phyloP scores from a whole-genome alignment of 1,140 invertebrate genomes.

The Zelostemma sp. region DNA sequence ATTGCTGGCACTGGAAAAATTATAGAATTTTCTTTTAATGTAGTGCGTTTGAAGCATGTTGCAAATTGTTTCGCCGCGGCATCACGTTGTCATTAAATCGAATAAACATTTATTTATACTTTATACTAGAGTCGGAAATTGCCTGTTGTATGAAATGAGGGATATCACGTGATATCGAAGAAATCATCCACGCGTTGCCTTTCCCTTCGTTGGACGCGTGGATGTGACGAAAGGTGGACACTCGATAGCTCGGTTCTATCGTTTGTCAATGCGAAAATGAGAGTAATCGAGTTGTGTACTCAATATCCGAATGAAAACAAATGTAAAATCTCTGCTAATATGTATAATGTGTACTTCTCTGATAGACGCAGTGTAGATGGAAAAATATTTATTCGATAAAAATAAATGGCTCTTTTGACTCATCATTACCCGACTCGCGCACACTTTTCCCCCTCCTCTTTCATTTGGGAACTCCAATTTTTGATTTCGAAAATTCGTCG shows the following conservation, averaged over 20 bases:
- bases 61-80: not conserved
- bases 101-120: slow-evolving; percentile 42
- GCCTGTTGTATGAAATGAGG: slow-evolving; percentile 37
- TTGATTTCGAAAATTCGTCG: no score
- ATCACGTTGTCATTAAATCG: slow-evolving; percentile 25
- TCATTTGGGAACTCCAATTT: no score
- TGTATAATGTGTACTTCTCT: slow-evolving; percentile 66
- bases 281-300: slow-evolving; percentile 60
- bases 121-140: slow-evolving; percentile 24
- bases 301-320: slow-evolving; percentile 55
- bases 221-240: slow-evolving; percentile 42
- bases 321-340: slow-evolving; percentile 62
- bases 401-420: slow-evolving; percentile 66
- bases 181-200: slow-evolving; percentile 38
- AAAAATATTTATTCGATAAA: slow-evolving; percentile 67
- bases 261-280: slow-evolving; percentile 61
- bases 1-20: no score
- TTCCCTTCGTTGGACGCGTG: slow-evolving; percentile 46
- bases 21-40: no score
- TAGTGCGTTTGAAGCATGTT: no score
- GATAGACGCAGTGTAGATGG: slow-evolving; percentile 65
- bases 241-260: slow-evolving; percentile 49
- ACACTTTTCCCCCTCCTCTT: no score
- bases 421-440: no score
- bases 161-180: slow-evolving; percentile 44